Evolutionary conservation across 2,113 vertebrate genomes (phyloP).

Genomic region (Chaetodon trifascialis): DNA sequence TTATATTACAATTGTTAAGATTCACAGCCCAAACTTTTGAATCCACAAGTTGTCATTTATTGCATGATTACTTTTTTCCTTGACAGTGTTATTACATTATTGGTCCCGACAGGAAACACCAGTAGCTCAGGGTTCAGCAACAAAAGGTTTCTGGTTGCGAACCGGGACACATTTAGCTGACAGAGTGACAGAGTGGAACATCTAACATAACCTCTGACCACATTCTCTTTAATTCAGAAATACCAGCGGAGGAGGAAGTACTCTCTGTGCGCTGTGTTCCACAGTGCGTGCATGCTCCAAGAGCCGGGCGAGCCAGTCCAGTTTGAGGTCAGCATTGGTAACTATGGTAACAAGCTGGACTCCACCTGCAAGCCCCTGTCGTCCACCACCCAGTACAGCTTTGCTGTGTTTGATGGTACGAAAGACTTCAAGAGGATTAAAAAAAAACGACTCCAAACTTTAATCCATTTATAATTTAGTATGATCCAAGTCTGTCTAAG

Average conservation of each 20-base stretch:
- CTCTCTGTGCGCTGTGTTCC: constrained; percentile 93
- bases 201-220: neutral
- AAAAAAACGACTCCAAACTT: neutral
- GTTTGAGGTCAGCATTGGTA: constrained; percentile 99
- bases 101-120: neutral
- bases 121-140: neutral
- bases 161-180: neutral
- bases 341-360: constrained; percentile 98
- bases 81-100: neutral
- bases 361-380: constrained; percentile 94
- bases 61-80: too few species aligned
- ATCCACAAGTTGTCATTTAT: neutral
- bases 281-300: constrained; percentile 94
- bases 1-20: neutral
- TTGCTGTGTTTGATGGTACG: constrained; percentile 94
- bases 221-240: constrained; percentile 82
- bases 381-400: constrained; percentile 95
- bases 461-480: neutral
- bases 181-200: neutral
- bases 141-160: too few species aligned
- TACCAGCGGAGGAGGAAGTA: constrained; percentile 95
- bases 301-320: constrained; percentile 95
- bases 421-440: neutral
- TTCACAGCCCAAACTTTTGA: neutral
- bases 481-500: neutral